Percentiles rank a stretch among this genome's conserved stretches.
phyloP scores from a whole-genome alignment of 1,140 invertebrate genomes.

The Hypothenemus hampei region DNA sequence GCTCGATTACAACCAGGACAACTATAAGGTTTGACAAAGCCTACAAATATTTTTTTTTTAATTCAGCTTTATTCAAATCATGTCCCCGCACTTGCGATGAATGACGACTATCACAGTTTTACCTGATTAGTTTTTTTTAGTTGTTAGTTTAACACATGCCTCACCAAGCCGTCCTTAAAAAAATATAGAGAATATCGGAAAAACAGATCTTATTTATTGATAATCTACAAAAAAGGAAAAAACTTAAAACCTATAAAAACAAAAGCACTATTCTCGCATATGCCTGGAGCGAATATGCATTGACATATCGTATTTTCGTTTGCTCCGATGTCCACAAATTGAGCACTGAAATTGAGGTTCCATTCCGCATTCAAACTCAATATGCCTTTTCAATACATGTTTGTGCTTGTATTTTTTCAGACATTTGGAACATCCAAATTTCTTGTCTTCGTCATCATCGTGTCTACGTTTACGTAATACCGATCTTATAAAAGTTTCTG shows the following conservation, averaged over 20 bases:
- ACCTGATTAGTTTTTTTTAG: too few relatives aligned
- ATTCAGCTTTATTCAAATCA: too few relatives aligned
- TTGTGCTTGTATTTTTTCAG: conserved; percentile 60
- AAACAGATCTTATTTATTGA: too few relatives aligned
- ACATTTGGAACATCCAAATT: conserved; percentile 53
- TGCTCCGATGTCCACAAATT: conserved; percentile 39
- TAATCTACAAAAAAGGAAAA: too few relatives aligned
- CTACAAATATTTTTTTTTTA: not conserved
- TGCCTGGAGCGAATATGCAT: conserved; percentile 31
- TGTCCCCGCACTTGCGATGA: too few relatives aligned
- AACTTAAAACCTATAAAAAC: not conserved
- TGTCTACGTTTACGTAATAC: conserved; percentile 1
- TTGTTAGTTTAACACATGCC: too few relatives aligned
- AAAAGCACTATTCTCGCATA: conserved; percentile 5
- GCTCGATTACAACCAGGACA: conserved; percentile 35
- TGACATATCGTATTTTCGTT: conserved; percentile 32
- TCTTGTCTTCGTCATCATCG: not conserved
- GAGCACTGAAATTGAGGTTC: conserved; percentile 48
- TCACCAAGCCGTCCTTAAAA: too few relatives aligned
- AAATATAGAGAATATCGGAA: too few relatives aligned
- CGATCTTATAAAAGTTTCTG: conserved; percentile 5
- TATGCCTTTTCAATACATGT: conserved; percentile 56
- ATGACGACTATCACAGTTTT: too few relatives aligned
- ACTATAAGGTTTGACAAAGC: conserved; percentile 8
- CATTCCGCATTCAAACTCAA: conserved; percentile 62